phyloP scores from a whole-genome alignment of 2,113 vertebrate genomes.

The Campylorhamphus procurvoides region DNA sequence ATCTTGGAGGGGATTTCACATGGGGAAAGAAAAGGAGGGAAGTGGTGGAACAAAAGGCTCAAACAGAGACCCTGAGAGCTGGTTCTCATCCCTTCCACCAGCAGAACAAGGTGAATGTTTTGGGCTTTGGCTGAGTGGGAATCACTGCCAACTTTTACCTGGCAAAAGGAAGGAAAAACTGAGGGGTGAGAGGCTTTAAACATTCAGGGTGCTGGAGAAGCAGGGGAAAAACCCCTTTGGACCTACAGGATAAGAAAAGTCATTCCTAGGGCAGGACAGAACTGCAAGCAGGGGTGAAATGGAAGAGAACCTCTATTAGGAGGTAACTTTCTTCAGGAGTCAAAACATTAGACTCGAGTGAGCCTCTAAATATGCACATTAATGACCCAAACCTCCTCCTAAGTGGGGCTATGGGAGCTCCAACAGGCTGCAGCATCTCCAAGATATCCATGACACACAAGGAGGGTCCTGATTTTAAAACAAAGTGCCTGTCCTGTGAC shows the following conservation, averaged over 20 bases:
- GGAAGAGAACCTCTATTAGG: neutral
- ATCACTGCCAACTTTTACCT: neutral
- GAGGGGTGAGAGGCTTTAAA: neutral
- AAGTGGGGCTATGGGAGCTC: neutral
- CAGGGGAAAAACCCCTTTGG: neutral
- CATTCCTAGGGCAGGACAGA: neutral
- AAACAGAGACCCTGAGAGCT: neutral
- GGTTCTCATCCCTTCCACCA: neutral
- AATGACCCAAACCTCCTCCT: neutral
- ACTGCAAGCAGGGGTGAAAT: neutral
- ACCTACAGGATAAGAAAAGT: neutral
- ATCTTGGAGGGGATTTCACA: neutral
- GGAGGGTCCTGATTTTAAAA: no score
- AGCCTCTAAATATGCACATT: neutral
- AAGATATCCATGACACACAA: fast-evolving
- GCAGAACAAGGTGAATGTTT: neutral
- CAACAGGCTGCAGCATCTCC: neutral
- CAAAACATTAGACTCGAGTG: neutral
- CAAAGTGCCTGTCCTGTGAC: neutral
- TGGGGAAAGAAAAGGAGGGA: neutral
- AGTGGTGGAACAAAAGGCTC: neutral
- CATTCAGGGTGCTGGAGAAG: neutral
- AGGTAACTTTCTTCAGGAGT: neutral
- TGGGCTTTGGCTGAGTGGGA: neutral
- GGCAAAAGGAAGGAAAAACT: neutral